Evolutionary conservation across 2,113 vertebrate species (phyloP).

Genomic region (Chaetorhynchus papuensis): DNA sequence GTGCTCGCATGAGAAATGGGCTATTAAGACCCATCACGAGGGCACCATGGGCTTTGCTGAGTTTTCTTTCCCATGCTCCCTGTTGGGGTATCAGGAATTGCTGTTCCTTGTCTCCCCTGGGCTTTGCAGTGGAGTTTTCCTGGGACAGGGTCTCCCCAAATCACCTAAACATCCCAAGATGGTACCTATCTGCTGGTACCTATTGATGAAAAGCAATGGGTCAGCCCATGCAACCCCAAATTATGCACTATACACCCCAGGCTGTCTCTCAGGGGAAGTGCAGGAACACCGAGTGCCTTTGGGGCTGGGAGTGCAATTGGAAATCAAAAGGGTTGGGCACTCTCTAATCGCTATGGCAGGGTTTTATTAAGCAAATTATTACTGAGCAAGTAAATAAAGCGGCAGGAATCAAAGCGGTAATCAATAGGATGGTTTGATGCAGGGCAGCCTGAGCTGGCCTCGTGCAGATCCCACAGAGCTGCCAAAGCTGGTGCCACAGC

Average conservation of each 20-base stretch:
- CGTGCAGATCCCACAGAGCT: fast-evolving
- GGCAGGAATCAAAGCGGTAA: neutral
- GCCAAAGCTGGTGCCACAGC: neutral
- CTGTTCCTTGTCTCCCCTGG: neutral
- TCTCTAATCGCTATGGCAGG: neutral
- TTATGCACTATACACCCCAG: fast-evolving
- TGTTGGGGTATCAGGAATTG: no score
- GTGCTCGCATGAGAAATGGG: neutral
- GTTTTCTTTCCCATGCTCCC: neutral
- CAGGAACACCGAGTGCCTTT: neutral
- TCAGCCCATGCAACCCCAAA: neutral
- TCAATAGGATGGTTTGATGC: neutral
- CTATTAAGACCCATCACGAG: neutral
- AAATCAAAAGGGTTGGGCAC: constrained; percentile 2
- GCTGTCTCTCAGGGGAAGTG: fast-evolving
- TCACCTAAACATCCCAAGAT: neutral
- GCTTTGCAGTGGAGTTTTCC: neutral
- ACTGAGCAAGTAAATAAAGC: constrained; percentile 38
- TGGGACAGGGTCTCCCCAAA: fast-evolving
- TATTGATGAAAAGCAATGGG: neutral
- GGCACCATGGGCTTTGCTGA: neutral
- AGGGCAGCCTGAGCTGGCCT: neutral
- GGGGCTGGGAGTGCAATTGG: neutral
- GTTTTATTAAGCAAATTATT: constrained; percentile 39
- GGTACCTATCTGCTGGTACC: neutral